Conservation (phyloP, 2,888 invertebrate genomes). For the Agrypnus murinus region DNA sequence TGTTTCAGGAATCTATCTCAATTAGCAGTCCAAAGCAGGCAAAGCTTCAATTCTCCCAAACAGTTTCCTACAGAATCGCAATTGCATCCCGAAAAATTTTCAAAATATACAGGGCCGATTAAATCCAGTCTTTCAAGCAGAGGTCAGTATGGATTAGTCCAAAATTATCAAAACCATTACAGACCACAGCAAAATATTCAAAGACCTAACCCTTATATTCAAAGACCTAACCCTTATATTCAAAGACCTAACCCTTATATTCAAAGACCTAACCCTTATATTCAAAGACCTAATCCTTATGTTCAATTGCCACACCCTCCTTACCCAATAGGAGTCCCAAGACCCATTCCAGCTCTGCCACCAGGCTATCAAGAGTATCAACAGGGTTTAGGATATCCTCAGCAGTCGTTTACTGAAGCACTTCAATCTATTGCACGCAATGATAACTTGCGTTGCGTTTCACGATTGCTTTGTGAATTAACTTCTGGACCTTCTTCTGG, state of each 20-base stretch:
- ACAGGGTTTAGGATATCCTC: neutral
- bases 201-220: neutral
- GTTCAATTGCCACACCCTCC: too few species aligned
- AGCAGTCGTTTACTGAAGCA: constrained; percentile 69
- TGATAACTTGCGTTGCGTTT: constrained; percentile 87
- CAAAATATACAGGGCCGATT: constrained; percentile 42
- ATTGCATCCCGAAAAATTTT: constrained; percentile 40
- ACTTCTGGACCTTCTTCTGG: constrained; percentile 75
- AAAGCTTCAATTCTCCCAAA: neutral
- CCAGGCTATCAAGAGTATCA: constrained; percentile 26
- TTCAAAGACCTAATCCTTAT: too few species aligned
- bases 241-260: too few species aligned
- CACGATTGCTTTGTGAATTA: constrained; percentile 85
- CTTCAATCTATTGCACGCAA: constrained; percentile 78
- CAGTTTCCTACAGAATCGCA: constrained; percentile 30
- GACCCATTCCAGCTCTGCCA: constrained; percentile 10
- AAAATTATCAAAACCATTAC: constrained; percentile 4
- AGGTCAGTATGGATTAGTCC: neutral
- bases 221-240: too few species aligned
- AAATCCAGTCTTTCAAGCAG: neutral
- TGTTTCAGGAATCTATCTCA: constrained; percentile 42
- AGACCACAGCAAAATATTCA: neutral
- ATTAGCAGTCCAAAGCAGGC: constrained; percentile 32
- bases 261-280: too few species aligned
- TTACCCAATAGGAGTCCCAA: neutral